Evolutionary conservation across 2,797 vertebrate species (phyloP).

Genomic region (Gallinago solitaria): DNA sequence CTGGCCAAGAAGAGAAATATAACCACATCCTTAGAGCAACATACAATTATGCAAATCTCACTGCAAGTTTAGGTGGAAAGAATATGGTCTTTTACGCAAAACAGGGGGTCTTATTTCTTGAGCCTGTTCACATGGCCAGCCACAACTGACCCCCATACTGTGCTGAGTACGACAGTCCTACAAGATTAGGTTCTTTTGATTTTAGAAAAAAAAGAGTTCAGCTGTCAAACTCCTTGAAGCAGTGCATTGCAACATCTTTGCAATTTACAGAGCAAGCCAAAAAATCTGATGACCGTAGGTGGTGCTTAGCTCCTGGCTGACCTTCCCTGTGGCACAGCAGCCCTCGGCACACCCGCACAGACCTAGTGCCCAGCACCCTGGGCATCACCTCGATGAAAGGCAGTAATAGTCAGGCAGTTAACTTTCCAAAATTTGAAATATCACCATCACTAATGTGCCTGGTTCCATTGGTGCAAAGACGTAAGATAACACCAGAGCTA

Average conservation of each 20-base stretch:
- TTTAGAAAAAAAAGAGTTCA: not conserved
- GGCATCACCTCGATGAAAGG: not conserved
- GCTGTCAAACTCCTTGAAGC: not conserved
- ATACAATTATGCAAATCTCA: not conserved
- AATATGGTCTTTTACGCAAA: not conserved
- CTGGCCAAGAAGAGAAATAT: not conserved
- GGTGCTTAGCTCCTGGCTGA: slow-evolving; percentile 10
- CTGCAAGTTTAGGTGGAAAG: not conserved
- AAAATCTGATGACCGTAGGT: not conserved
- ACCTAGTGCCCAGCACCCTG: not conserved
- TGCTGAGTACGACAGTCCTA: not conserved
- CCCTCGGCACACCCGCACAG: not conserved
- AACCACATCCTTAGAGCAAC: not conserved
- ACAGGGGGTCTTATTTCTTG: not conserved
- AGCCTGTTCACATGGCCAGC: not conserved
- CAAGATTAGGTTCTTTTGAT: not conserved
- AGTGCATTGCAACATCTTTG: not conserved
- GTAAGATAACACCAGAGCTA: not conserved
- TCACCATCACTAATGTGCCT: not conserved
- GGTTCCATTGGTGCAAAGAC: not conserved
- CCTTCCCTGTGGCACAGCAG: not conserved
- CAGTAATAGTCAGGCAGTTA: not conserved
- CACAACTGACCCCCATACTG: not conserved
- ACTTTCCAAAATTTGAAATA: not conserved
- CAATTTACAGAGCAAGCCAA: not conserved